Percentiles rank a stretch among this genome's conserved stretches.
Conservation (phyloP, 2,888 invertebrate species). For the Papilio protenor region DNA sequence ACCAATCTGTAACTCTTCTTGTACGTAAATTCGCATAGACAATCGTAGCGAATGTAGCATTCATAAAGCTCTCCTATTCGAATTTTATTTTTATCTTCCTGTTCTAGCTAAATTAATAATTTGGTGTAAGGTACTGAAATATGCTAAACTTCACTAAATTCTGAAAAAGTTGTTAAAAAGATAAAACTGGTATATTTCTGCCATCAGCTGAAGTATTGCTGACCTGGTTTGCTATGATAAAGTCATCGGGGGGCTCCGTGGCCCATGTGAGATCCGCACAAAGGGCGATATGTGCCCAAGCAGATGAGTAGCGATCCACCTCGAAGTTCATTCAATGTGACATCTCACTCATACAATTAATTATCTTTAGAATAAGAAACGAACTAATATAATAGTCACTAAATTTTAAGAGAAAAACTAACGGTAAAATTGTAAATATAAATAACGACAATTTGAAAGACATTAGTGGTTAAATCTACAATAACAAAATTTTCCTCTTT, state of each 20-base stretch:
- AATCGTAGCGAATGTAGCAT: neutral
- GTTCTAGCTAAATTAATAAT: neutral
- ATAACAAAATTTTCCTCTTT: constrained; percentile 81
- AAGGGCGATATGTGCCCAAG: constrained; percentile 82
- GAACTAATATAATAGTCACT: constrained; percentile 77
- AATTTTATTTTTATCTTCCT: neutral
- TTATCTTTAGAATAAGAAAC: constrained; percentile 74
- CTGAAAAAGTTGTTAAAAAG: neutral
- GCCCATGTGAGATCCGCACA: constrained; percentile 83
- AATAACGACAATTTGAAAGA: constrained; percentile 82
- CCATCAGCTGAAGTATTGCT: neutral
- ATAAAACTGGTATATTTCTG: neutral
- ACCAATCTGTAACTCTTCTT: neutral
- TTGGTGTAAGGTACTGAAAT: neutral
- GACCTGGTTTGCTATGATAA: constrained; percentile 81
- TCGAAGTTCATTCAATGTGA: constrained; percentile 84
- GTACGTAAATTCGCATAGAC: neutral
- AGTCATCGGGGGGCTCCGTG: constrained; percentile 79
- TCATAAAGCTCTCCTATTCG: neutral
- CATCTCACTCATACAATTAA: constrained; percentile 78
- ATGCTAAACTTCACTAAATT: neutral
- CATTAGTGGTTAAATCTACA: constrained; percentile 81
- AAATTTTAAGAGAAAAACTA: constrained; percentile 77
- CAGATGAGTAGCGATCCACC: constrained; percentile 78
- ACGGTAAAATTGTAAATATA: constrained; percentile 80